Evolutionary conservation across 92 coral and sea anemone species (phyloP).

Genomic region (Nematostella vectensis): DNA sequence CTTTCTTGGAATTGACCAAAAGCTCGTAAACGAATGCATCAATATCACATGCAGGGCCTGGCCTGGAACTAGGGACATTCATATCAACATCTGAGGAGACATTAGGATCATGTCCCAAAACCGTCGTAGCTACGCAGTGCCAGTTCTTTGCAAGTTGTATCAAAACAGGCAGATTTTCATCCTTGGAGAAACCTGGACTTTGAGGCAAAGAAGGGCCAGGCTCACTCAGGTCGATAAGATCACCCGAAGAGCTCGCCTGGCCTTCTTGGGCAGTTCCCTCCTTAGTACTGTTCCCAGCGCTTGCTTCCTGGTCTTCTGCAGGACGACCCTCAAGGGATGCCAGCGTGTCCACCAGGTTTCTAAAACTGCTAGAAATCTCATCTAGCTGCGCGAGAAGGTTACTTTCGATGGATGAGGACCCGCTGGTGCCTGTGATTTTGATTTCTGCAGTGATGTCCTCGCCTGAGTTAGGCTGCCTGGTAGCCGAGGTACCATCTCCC

Average conservation of each 20-base stretch:
- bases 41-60: slow-evolving; percentile 47
- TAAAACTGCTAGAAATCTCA: slow-evolving; percentile 73
- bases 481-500: slow-evolving; percentile 16
- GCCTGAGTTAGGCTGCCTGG: slow-evolving; percentile 3
- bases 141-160: slow-evolving; percentile 71
- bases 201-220: slow-evolving; percentile 8
- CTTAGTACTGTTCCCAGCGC: slow-evolving; percentile 1
- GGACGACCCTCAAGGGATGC: slow-evolving; percentile 51
- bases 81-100: slow-evolving; percentile 16
- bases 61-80: slow-evolving; percentile 12
- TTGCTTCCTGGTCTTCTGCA: slow-evolving; percentile 4
- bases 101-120: slow-evolving; percentile 57
- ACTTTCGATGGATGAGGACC: slow-evolving; percentile 53
- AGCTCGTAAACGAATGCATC: slow-evolving; percentile 69
- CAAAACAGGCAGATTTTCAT: slow-evolving; percentile 51
- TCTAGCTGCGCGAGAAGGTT: slow-evolving; percentile 70
- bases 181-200: slow-evolving; percentile 10
- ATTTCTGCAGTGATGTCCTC: slow-evolving; percentile 52
- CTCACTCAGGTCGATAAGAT: slow-evolving; percentile 25
- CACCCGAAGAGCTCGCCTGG: slow-evolving; percentile 6
- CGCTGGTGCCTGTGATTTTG: slow-evolving; percentile 58
- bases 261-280: slow-evolving; percentile 18
- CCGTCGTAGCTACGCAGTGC: slow-evolving; percentile 70
- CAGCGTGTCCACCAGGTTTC: slow-evolving; percentile 67
- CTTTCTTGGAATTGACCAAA: slow-evolving; percentile 51